Evolutionary conservation across 2,113 vertebrate species (phyloP), one percentile per base, ranked within the genome.

Genomic region (Colius striatus): DNA sequence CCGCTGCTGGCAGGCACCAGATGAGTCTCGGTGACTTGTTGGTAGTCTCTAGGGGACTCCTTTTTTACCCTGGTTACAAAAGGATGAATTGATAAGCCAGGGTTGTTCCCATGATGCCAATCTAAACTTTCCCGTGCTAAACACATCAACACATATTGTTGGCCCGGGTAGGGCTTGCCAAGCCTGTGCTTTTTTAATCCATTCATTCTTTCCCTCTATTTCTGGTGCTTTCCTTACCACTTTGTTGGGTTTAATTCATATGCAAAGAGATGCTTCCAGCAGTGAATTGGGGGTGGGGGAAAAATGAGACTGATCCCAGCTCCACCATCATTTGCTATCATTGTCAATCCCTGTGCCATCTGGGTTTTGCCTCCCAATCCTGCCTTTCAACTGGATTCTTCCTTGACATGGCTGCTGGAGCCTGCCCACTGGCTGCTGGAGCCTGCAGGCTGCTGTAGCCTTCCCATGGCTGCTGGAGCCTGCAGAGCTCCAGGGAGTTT

Each of bases 221-320:
- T 77, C 38, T 70, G 89, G 87, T 90, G 78, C 92, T 91, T 93
- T 81, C 45, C 51, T 61, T 82, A 61, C 47, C 18, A 73, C 32
- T 50, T 83, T 60, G 15, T 57, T 38, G 41, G 38, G 79, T 63
- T 34, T 66, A 90, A 50, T 43, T 41, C 22, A 43, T 55, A 88
- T 27, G 34, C 50, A 77, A 77, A 87, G 63, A 70, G 83, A 90
- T 67, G 71, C 66, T 80, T 92, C 92, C 87, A 94, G 91, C 74
- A 94, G 83, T 62, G 75, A 95, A 84, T 84, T 94, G 91, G 91
- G 90, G 92, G 63, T 81, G 26, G 13, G 61, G 81, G 86, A 74
- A 87, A 92, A 75, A 43, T 25, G 62, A 68, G 53, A 79, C 27
- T 1, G 2, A 50, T 29, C 27, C 13, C 51, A 77, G 66, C 8